Evolutionary conservation across 2,113 vertebrate species (phyloP), one percentile per base, ranked within the genome.

Genomic region (Mormoops blainvillei): DNA sequence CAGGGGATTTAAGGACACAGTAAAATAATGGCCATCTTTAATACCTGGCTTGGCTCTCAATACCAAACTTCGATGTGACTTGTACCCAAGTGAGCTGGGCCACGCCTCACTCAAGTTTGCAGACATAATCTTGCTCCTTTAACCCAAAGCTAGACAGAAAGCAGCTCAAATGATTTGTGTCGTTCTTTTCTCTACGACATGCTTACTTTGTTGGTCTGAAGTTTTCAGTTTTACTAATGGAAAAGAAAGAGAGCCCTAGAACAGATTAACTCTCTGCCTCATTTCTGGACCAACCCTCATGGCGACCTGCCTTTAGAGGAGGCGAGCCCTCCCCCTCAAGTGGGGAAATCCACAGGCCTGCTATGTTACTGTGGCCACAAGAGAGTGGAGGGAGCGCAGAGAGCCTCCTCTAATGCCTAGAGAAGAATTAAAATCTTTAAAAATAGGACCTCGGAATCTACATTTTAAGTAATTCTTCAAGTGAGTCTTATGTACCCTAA

Each of bases 1-100:
- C 14, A 74, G 71, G 71, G 33, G 58, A 92, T 54, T 12, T 80
- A n/a, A 97, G 90, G 94, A 74, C 45, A 38, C 9, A n/a, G 71
- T 61, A 24, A 67, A 92, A 94, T 87, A 80, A 73, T 73, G 50
- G 33, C 16, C 31, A 58, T 20, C 56, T 87, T 48, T 82, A 68
- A 63, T 87, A 92, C 76, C 56, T 63, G n/a, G 22, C 7, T 85
- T 89, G 70, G 41, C 43, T 76, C 19, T 76, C 56, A 45, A 28
- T n/a, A 36, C 11, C 33, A 31, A 22, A 41, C 93, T 67, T 28
- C 4, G 10, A 22, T 12, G 19, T 87, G 65, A 19, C 13, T 73
- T 95, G 45, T 15, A 48, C 4, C 11, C 31, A 41, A 38, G 19
- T 58, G 45, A 65, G 6, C 63, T 48, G 54, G 20, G 15, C 22